A percentile compares a stretch with the other conserved stretches of the same genome.
Evolutionary conservation across 2,888 invertebrate species (phyloP).

Genomic region (Phrixothrix hirtus): DNA sequence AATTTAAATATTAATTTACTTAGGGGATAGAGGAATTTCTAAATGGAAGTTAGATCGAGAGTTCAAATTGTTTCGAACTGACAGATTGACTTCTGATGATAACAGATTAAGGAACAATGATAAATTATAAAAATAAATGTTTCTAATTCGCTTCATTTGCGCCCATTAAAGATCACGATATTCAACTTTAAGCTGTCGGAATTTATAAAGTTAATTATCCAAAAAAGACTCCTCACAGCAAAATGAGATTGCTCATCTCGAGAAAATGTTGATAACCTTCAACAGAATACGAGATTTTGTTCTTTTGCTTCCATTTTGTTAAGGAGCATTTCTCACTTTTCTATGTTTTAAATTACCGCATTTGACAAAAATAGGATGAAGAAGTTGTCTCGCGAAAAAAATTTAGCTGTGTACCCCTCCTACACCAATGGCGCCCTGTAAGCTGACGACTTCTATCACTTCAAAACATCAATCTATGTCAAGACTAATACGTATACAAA

Average conservation of each 20-base stretch:
- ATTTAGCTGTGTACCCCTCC: no score
- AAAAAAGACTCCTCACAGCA: conserved; percentile 3
- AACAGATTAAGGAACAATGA: not conserved
- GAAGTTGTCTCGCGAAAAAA: no score
- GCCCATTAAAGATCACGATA: not conserved
- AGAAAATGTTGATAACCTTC: conserved; percentile 32
- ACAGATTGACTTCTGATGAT: no score
- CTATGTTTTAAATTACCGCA: not conserved
- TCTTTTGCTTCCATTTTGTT: not conserved
- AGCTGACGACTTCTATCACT: no score
- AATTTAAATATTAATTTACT: no score
- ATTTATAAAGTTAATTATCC: not conserved
- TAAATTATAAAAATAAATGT: not conserved
- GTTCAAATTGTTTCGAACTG: not conserved
- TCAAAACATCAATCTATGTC: no score
- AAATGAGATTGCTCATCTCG: conserved; percentile 23
- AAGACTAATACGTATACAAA: no score
- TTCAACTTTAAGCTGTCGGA: not conserved
- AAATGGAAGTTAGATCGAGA: no score
- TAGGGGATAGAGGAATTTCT: no score
- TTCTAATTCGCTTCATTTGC: no score
- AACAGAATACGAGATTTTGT: not conserved
- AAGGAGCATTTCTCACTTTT: not conserved
- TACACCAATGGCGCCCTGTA: no score
- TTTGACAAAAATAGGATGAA: not conserved